Base-by-base conservation (phyloP, 2,797 vertebrate species). In the Etheostoma nigrum region DNA sequence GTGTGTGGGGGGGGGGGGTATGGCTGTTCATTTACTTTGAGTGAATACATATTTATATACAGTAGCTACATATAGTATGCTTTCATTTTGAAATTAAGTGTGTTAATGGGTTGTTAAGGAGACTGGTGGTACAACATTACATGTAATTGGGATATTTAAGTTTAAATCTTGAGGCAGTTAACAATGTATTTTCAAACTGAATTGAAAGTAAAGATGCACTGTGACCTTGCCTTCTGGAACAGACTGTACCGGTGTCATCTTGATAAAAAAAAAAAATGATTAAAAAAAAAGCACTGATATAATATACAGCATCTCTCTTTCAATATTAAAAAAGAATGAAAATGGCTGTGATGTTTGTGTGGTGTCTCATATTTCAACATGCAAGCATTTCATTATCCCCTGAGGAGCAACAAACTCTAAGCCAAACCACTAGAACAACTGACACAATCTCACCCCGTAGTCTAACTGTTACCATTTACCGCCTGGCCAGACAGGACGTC, bases 301-400 rank as follows among this genome's bases (percentile, higher is more conserved):
- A 52, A 25, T 16, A 30, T 40, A 55, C 27, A 72, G 33, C 3
- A 0, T 21, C 19, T 42, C 30, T 52, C 55, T 62, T 58, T 68
- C 54, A 63, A 75, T 69, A 47, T 36, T 52, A 14, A 66, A 52
- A 76, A 86, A 51, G 62, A 87, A 76, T 77, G 65, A 76, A 73
- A 78, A 61, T 25, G 18, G 72, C 76, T 67, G 62, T 78, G 57
- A 77, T 79, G 75, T 85, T 79, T 82, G 47, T 64, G 66, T 58
- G 79, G 63, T 74, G 75, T 86, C 86, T 92, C 88, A 85, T 72
- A 84, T 91, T 90, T 89, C 89, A 91, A 59, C 79, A 70, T 74
- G 77, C 78, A 86, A 85, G 83, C 89, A 91, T 91, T 91, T 88
- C 81, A 91, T 80, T 91, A 86, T 86, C 84, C 89, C 86, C 91